Evolutionary conservation across 2,888 invertebrate species (phyloP).

Genomic region (Osmoderma eremita): DNA sequence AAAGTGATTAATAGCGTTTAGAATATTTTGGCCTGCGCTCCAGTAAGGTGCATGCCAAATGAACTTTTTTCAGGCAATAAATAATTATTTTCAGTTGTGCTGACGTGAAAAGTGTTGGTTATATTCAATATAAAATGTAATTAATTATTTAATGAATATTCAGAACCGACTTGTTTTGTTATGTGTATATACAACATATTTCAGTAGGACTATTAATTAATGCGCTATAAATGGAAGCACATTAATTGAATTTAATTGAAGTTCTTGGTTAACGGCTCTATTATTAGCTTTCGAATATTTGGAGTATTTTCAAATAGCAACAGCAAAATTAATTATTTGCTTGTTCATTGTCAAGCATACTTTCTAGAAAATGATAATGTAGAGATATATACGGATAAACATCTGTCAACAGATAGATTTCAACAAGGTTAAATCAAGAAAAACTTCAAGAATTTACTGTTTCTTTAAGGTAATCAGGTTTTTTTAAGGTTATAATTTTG

Average conservation of each 20-base stretch:
- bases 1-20: conserved; percentile 40
- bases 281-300: too few species aligned
- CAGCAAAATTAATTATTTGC: too few species aligned
- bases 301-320: too few species aligned
- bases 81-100: conserved; percentile 23
- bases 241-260: conserved; percentile 4
- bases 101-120: conserved; percentile 22
- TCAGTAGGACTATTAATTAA: conserved; percentile 7
- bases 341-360: too few species aligned
- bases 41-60: conserved; percentile 4
- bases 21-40: conserved; percentile 21
- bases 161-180: background rate
- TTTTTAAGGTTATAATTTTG: too few species aligned
- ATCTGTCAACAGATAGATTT: too few species aligned
- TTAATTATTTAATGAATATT: conserved; percentile 26
- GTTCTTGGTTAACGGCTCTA: too few species aligned
- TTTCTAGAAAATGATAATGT: too few species aligned
- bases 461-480: too few species aligned
- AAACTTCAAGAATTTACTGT: too few species aligned
- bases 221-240: background rate
- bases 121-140: conserved; percentile 10
- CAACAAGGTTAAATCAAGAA: too few species aligned
- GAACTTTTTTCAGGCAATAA: conserved; percentile 27
- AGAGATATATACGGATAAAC: too few species aligned
- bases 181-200: background rate